Percentiles rank a stretch among this genome's conserved stretches.
phyloP scores from a whole-genome alignment of 2,797 vertebrate genomes.

The Sphaeramia orbicularis region DNA sequence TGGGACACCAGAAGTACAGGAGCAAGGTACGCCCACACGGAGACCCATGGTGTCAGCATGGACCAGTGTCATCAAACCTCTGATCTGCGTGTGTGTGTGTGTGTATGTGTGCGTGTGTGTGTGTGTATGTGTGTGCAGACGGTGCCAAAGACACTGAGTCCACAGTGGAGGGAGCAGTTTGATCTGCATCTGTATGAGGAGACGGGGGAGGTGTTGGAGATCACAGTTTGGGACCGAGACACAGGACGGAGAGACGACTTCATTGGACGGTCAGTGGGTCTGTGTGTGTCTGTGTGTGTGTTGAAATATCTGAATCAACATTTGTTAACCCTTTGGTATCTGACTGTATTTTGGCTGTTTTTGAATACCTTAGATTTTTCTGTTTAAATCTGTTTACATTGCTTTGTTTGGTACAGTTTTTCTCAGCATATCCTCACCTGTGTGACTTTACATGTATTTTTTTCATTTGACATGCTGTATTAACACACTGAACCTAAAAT shows the following conservation, averaged over 20 bases:
- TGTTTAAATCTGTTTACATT: too few species aligned
- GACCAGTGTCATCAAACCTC: too few species aligned
- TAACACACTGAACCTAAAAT: too few species aligned
- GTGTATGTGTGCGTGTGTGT: constrained; percentile 12
- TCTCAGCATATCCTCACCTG: too few species aligned
- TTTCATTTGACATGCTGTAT: too few species aligned
- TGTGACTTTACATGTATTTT: too few species aligned
- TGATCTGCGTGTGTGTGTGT: constrained; percentile 69
- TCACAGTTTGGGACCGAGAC: constrained; percentile 95
- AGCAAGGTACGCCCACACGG: constrained; percentile 87
- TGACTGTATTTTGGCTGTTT: too few species aligned
- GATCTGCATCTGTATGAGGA: constrained; percentile 95
- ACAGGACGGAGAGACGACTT: constrained; percentile 94
- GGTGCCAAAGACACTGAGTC: constrained; percentile 93
- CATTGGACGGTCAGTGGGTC: constrained; percentile 89
- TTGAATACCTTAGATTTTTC: too few species aligned
- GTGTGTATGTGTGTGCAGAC: constrained; percentile 81
- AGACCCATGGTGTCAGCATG: too few species aligned
- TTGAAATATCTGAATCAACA: too few species aligned
- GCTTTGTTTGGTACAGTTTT: too few species aligned
- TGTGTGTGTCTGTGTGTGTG: not conserved
- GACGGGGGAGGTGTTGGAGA: constrained; percentile 90
- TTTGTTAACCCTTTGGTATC: too few species aligned
- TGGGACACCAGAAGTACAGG: constrained; percentile 93
- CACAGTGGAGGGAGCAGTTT: constrained; percentile 96